Evolutionary conservation across 1,140 invertebrate genomes (phyloP).

Genomic region (Wasmannia auropunctata): DNA sequence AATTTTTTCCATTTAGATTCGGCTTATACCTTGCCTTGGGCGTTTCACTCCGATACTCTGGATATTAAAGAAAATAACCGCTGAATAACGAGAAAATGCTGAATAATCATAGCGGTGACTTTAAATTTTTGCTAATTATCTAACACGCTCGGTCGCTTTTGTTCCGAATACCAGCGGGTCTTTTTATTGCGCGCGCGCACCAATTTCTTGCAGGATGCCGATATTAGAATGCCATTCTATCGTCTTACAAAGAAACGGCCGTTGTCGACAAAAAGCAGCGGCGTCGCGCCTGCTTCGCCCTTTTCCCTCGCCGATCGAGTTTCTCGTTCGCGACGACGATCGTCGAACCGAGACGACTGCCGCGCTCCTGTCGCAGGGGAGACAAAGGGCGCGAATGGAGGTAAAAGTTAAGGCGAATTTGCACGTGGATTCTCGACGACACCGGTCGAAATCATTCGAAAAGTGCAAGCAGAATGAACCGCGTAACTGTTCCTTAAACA

Average conservation of each 20-base stretch:
- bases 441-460: neutral
- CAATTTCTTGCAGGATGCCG: conserved; percentile 26
- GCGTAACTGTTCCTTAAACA: neutral
- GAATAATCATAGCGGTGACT: conserved; percentile 19
- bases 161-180: conserved; percentile 14
- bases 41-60: neutral
- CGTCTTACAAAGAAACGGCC: conserved; percentile 50
- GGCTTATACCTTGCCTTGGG: neutral
- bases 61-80: neutral
- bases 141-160: conserved; percentile 26
- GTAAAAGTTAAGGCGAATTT: conserved; percentile 38
- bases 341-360: conserved; percentile 57
- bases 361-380: conserved; percentile 33
- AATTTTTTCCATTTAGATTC: neutral
- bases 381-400: conserved; percentile 37
- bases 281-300: conserved; percentile 40
- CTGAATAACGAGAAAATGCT: conserved; percentile 10
- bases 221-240: conserved; percentile 60
- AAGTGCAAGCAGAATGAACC: neutral
- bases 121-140: conserved; percentile 30
- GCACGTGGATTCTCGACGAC: neutral
- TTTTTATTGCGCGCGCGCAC: conserved; percentile 40
- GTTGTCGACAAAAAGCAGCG: conserved; percentile 36
- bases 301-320: conserved; percentile 53
- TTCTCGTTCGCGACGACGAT: conserved; percentile 54